Percentiles rank a stretch among this genome's conserved stretches.
phyloP scores from a whole-genome alignment of 2,797 vertebrate genomes.

The Peromyscus attwateri region DNA sequence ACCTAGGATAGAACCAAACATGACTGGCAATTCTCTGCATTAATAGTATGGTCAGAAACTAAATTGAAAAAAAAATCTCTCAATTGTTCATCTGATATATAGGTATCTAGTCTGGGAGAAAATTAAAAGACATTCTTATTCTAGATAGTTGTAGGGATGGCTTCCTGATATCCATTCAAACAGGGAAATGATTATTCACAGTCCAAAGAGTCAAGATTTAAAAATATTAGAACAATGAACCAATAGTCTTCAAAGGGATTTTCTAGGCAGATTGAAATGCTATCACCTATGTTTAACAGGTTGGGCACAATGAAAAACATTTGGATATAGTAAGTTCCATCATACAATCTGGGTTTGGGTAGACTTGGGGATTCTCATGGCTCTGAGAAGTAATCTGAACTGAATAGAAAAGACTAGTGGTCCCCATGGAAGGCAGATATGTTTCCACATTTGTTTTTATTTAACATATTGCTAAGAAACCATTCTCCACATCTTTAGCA shows the following conservation, averaged over 20 bases:
- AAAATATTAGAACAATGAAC: neutral
- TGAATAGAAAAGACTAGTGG: neutral
- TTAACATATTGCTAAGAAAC: conserved; percentile 10
- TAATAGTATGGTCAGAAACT: neutral
- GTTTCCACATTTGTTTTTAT: neutral
- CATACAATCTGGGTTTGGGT: neutral
- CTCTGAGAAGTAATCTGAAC: neutral
- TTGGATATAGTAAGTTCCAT: neutral
- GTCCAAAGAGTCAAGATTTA: neutral
- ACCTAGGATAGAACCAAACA: neutral
- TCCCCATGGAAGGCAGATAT: neutral
- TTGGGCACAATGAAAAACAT: neutral
- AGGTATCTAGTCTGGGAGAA: neutral
- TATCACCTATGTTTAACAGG: neutral
- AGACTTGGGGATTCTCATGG: neutral
- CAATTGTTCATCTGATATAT: neutral
- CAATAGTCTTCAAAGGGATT: neutral
- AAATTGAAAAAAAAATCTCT: neutral
- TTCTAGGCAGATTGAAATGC: conserved; percentile 25
- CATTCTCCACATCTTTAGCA: neutral
- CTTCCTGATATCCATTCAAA: conserved; percentile 25
- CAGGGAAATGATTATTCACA: neutral
- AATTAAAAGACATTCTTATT: neutral
- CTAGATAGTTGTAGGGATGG: neutral
- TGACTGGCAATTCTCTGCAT: neutral